Conservation (phyloP, 1,140 invertebrate genomes). For the Alviniconcha marisindica region DNA sequence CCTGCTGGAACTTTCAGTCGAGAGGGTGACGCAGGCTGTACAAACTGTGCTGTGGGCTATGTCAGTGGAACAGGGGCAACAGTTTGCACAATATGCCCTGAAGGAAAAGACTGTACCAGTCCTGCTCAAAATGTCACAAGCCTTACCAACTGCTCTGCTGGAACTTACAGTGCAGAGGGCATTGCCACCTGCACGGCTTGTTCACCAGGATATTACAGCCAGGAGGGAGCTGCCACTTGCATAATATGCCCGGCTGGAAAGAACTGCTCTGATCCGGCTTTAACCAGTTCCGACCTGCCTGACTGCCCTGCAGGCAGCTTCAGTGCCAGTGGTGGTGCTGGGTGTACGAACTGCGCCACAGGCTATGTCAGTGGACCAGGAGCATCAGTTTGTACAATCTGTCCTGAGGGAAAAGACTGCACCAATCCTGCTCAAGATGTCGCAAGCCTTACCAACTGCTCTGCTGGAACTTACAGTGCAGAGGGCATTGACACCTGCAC, state of each 20-base stretch:
- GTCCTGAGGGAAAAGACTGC: constrained; percentile 47
- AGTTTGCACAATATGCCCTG: constrained; percentile 66
- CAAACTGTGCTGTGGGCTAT: constrained; percentile 59
- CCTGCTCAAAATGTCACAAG: constrained; percentile 6
- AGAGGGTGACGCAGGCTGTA: constrained; percentile 41
- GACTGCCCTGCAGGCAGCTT: constrained; percentile 50
- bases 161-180: constrained; percentile 61
- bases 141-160: constrained; percentile 57
- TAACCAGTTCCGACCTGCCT: constrained; percentile 28
- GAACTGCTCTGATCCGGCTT: constrained; percentile 52
- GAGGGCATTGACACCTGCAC: constrained; percentile 40
- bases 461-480: constrained; percentile 43
- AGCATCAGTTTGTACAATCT: constrained; percentile 4
- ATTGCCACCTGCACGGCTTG: constrained; percentile 43
- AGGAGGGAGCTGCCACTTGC: constrained; percentile 23
- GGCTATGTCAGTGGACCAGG: constrained; percentile 46
- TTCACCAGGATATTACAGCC: constrained; percentile 51
- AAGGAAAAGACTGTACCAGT: constrained; percentile 62
- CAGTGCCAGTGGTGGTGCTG: constrained; percentile 42
- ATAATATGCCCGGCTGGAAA: constrained; percentile 47
- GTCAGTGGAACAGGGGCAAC: constrained; percentile 65
- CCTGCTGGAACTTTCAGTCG: constrained; percentile 45
- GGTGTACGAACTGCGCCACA: constrained; percentile 43
- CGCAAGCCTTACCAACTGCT: constrained; percentile 37
- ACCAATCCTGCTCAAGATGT: neutral